These are phyloP conservation scores for Crossoptilon crossoptilon DNA, from an alignment of 2,797 vertebrate species.

Conservation along the genomic window DNA sequence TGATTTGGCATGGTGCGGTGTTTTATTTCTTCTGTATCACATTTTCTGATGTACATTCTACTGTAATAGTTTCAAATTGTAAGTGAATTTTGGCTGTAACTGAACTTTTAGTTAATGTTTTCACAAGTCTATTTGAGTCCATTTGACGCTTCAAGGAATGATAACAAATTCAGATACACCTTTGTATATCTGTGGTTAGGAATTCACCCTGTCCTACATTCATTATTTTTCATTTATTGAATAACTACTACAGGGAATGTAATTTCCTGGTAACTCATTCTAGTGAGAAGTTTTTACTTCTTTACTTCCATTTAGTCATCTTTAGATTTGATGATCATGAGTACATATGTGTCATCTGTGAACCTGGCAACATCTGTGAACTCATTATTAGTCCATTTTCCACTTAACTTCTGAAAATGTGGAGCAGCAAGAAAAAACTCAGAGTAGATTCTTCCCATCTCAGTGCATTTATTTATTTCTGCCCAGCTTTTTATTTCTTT, in stretches of 20 bases:
- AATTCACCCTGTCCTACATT: neutral
- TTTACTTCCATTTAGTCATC: neutral
- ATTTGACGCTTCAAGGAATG: neutral
- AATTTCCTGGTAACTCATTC: neutral
- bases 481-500: neutral
- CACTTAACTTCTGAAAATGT: neutral
- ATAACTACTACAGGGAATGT: neutral
- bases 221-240: neutral
- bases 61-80: neutral
- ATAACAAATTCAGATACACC: neutral
- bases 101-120: neutral
- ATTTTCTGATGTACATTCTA: neutral
- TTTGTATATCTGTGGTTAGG: neutral
- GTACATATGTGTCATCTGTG: neutral
- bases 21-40: neutral
- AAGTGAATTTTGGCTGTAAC: neutral
- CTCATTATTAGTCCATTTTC: neutral
- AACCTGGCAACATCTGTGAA: neutral
- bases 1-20: neutral
- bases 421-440: neutral
- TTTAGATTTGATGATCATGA: neutral
- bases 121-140: neutral
- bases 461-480: neutral
- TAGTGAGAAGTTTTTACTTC: neutral
- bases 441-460: neutral